These are phyloP conservation scores for Lathamus discolor DNA, from an alignment of 2,113 vertebrate species.

Conservation along the genomic window DNA sequence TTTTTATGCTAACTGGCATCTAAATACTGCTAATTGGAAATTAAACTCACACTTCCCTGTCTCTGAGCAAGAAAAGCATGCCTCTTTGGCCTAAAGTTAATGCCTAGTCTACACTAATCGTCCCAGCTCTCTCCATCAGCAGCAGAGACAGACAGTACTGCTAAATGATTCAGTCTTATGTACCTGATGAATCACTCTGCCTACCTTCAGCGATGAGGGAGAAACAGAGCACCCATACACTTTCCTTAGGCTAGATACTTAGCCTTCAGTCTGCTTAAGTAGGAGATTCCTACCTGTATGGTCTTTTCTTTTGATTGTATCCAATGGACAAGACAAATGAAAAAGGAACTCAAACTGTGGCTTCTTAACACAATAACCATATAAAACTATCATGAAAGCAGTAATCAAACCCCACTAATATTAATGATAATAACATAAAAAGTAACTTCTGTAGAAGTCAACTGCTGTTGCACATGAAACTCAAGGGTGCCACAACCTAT, in stretches of 20 bases:
- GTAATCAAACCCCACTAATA: background rate
- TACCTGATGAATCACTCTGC: background rate
- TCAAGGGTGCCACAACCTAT: background rate
- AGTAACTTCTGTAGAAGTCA: background rate
- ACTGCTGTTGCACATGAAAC: background rate
- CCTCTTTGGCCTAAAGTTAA: background rate
- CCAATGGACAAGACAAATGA: background rate
- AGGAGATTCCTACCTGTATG: background rate
- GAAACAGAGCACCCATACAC: background rate
- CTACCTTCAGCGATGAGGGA: background rate
- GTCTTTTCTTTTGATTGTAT: background rate
- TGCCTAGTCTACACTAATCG: background rate
- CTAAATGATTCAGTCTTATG: background rate
- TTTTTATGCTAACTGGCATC: constrained; percentile 1
- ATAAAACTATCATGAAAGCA: background rate
- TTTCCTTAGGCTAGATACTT: background rate
- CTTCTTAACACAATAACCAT: background rate
- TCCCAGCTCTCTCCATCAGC: background rate
- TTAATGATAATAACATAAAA: background rate
- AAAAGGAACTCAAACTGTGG: background rate
- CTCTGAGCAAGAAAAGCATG: background rate
- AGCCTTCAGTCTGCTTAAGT: background rate
- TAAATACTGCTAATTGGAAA: constrained; percentile 23
- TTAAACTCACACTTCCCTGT: background rate
- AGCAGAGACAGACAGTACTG: background rate